Conservation (phyloP, 2,797 vertebrate species). For the Etheostoma nigrum region DNA sequence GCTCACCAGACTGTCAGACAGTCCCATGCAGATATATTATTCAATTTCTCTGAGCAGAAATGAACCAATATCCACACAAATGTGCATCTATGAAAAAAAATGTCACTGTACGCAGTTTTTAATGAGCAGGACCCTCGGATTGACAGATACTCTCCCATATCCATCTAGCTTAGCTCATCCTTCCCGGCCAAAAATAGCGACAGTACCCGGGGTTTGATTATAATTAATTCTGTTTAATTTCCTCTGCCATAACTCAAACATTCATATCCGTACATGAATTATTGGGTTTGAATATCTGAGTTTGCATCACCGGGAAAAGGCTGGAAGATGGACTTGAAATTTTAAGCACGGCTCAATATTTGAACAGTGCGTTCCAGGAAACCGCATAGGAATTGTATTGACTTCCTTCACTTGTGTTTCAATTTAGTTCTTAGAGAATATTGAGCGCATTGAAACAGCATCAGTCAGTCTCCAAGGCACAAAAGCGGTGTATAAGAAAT, state of each 20-base stretch:
- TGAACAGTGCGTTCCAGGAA: conserved; percentile 74
- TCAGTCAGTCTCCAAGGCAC: conserved; percentile 52
- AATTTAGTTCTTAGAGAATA: conserved; percentile 66
- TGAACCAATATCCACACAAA: conserved; percentile 28
- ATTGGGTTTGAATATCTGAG: conserved; percentile 76
- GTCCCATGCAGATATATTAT: conserved; percentile 21
- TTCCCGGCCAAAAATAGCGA: conserved; percentile 65
- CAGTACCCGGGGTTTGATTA: conserved; percentile 66
- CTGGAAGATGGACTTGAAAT: conserved; percentile 68
- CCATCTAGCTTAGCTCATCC: conserved; percentile 38
- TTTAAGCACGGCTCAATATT: conserved; percentile 77
- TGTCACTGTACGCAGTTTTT: conserved; percentile 34
- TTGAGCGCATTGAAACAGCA: conserved; percentile 63
- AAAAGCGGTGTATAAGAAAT: conserved; percentile 51
- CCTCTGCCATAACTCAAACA: conserved; percentile 79
- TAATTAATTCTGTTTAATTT: conserved; percentile 85
- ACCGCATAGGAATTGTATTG: conserved; percentile 63
- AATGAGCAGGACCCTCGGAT: conserved; percentile 24
- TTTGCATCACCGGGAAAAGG: conserved; percentile 59
- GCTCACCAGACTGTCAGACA: conserved; percentile 37
- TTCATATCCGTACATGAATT: conserved; percentile 81
- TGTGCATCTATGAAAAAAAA: not conserved
- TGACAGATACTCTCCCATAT: conserved; percentile 33
- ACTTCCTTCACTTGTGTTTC: conserved; percentile 72
- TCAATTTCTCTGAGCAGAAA: conserved; percentile 35